Base-by-base conservation (phyloP, 1,140 invertebrate genomes). In the Leptopilina clavipes region DNA sequence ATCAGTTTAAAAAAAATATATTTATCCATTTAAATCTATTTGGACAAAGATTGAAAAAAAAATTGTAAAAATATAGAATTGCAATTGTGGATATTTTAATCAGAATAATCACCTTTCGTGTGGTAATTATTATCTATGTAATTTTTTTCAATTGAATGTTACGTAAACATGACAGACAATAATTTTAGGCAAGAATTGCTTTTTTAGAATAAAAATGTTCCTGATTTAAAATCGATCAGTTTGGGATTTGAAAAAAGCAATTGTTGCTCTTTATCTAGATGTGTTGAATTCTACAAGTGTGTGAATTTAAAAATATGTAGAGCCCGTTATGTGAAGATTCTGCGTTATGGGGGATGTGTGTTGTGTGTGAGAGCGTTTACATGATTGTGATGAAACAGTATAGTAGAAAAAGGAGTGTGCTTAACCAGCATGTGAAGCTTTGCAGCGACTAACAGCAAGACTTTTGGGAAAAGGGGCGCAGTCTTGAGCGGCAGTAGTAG, bases 401-500 rank as follows among this genome's bases (percentile, higher is more conserved):
- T 7, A 73, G 86, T 86, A 87, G 86, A 83, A 78, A 71, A 79
- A 82, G 82, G 83, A 86, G 82, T 88, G 85, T 89, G 86, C 87
- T 89, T 90, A 89, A 90, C 85, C 84, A 90, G 89, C 89, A 90
- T 90, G 89, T 83, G 81, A n/a, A 84, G 89, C 89, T 90, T 90
- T 89, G 89, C 89, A 90, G 89, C 89, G 86, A 90, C 88, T 90
- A 90, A 90, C 88, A 82, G 82, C 82, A 84, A 87, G 86, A 86
- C 83, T 89, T 83, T 40, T 40, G 37, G 80, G 81, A 79, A 75
- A 83, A 77, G 71, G 12, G 72, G 79, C 74, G 76, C 77, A 52
- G 73, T 73, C 75, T 72, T 40, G 72, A 71, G 45, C 40, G 73
- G 76, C 52, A 19, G 18, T 44, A 25, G 19, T 44, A 25, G 19